Conservation (phyloP, 2,888 invertebrate genomes). For the Deilephila elpenor region DNA sequence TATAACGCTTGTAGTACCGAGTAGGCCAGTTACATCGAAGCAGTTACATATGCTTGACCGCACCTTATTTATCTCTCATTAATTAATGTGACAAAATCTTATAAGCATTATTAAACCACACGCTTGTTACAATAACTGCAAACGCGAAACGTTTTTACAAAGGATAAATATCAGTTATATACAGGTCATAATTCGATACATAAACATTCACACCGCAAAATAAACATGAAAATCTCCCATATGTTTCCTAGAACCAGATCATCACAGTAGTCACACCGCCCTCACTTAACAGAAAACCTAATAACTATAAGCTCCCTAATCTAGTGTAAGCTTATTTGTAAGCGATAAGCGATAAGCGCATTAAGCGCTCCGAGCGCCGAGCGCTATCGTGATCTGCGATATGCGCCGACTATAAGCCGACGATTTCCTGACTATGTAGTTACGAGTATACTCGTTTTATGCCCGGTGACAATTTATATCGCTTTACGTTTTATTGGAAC, state of each 20-base stretch:
- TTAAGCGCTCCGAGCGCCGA: constrained; percentile 36
- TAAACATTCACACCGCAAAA: too few species aligned
- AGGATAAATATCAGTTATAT: too few species aligned
- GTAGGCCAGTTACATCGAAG: too few species aligned
- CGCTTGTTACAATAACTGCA: too few species aligned
- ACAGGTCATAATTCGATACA: too few species aligned
- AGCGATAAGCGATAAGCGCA: constrained; percentile 49
- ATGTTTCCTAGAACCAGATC: background rate
- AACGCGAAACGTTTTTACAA: too few species aligned
- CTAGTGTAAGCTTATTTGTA: constrained; percentile 40
- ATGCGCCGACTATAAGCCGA: constrained; percentile 36
- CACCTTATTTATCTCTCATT: too few species aligned
- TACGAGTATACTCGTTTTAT: background rate
- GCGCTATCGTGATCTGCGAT: constrained; percentile 52
- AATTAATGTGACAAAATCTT: too few species aligned
- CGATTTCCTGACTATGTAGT: background rate
- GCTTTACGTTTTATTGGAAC: background rate
- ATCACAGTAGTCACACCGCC: background rate
- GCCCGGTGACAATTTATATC: background rate
- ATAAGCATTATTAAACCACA: too few species aligned
- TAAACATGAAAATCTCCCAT: too few species aligned
- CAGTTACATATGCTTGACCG: too few species aligned
- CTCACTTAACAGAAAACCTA: constrained; percentile 3
- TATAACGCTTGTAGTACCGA: too few species aligned
- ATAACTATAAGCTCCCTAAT: constrained; percentile 33